Base-by-base conservation (phyloP, 2,113 vertebrate species). In the Myanophis thanlyinensis region DNA sequence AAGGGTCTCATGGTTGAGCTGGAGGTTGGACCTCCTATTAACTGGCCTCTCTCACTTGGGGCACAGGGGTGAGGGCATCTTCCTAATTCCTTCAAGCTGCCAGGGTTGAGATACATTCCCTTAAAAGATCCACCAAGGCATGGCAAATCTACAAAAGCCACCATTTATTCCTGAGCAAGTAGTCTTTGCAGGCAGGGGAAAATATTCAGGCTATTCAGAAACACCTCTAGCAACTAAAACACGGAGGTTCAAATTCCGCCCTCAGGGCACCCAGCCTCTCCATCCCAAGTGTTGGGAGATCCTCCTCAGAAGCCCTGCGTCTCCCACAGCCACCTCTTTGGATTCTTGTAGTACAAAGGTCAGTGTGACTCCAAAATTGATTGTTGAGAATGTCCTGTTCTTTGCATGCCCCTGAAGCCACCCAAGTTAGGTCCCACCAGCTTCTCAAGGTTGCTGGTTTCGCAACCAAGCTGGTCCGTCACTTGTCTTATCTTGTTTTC, bases 111-210 rank as follows among this genome's bases (percentile, higher is more conserved):
- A 62, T 35, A 67, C 12, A 0, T n/a, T 67, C 12, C 13, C 62
- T 15, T 73, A 18, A 15, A 73, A n/a, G 67, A 35, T 35, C 67
- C 67, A 7, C n/a, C 67, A 73, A 35, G 5, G 1, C 13, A 40
- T 7, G n/a, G n/a, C 3, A 20, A 35, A 47, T 40, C 25, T 80
- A 12, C 22, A 53, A 27, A 35, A 3, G 11, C 7, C 35, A 62
- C 11, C 0, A 0, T 46, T 52, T 11, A 89, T 46, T 86, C 18
- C 13, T 23, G 30, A 59, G 46, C 0, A 0, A 1, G 9, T 54
- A 25, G n/a, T n/a, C n/a, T 4, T 44, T 44, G 13, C 1, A 5
- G 2, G 87, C 3, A 35, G 53, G 54, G 15, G 20, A 89, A 53
- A n/a, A 6, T n/a, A 20, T 53, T 53, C 87, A 52, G 52, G 86